These are phyloP conservation scores for Drosophila baimaii DNA, from an alignment of 1,140 invertebrate species.

Conservation along the genomic window DNA sequence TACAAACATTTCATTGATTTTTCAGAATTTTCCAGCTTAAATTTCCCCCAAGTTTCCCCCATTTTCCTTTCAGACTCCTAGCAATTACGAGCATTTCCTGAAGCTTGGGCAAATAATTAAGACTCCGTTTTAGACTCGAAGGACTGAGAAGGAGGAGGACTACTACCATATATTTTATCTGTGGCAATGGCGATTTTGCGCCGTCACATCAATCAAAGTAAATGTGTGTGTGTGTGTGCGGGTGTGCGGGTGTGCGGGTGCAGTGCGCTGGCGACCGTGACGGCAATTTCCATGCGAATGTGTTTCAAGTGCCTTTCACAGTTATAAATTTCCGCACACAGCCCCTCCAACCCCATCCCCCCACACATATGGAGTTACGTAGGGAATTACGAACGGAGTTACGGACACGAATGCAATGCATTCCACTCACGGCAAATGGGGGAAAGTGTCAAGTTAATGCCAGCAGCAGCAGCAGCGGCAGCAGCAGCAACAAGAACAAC, in stretches of 20 bases:
- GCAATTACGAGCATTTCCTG: slow-evolving; percentile 11
- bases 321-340: slow-evolving; percentile 71
- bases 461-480: slow-evolving; percentile 53
- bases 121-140: slow-evolving; percentile 21
- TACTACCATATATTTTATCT: slow-evolving; percentile 68
- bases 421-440: slow-evolving; percentile 72
- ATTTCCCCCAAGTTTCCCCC: background rate
- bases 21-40: background rate
- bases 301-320: slow-evolving; percentile 77
- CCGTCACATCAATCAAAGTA: slow-evolving; percentile 77
- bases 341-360: background rate
- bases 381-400: slow-evolving; percentile 9
- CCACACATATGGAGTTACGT: slow-evolving; percentile 14
- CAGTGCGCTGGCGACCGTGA: slow-evolving; percentile 6
- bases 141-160: slow-evolving; percentile 3
- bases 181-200: slow-evolving; percentile 72
- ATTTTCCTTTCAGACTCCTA: background rate
- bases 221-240: slow-evolving; percentile 51
- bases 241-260: slow-evolving; percentile 11
- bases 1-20: too few relatives aligned
- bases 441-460: slow-evolving; percentile 80
- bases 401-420: slow-evolving; percentile 30
- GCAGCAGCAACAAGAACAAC: slow-evolving; percentile 9
- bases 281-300: slow-evolving; percentile 74
- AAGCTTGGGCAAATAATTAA: slow-evolving; percentile 32